Base-by-base conservation (phyloP, 2,113 vertebrate genomes). In the Procapra przewalskii region DNA sequence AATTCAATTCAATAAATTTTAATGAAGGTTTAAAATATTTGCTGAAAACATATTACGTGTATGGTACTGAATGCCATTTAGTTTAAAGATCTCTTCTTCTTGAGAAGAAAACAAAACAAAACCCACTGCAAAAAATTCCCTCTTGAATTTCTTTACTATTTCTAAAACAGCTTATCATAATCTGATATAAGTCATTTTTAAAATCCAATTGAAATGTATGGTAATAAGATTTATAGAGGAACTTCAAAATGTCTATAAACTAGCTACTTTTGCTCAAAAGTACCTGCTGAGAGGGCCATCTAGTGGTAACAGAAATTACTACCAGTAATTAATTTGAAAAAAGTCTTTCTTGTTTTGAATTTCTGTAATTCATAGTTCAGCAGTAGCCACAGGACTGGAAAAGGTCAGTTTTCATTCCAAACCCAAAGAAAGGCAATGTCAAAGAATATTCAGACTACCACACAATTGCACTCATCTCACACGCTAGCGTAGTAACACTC, bases 231-330 rank as follows among this genome's bases (percentile, higher is more conserved):
- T 54, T 87, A 59, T 3, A 83, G 25, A 25, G 60, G 33, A 95
- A 97, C 36, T 91, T 84, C 33, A 90, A 87, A 75, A 45, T 64
- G 48, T 77, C 59, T 93, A 59, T 50, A 31, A 52, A 88, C 0
- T 5, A 86, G 27, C 17, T 95, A 77, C 71, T 77, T 77, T 43
- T 43, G 40, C 40, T 77, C 40, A 43, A 77, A 40, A 77, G 71
- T 43, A 43, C 14, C 19, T 36, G 25, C 55, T 60, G 17, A 92
- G 45, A 94, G 83, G 10, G 96, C 94, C 97, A 97, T 96, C 98
- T 98, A 94, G 96, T 97, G 98, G 96, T 77, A 90, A 77, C 1
- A 90, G 3, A 9, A 89, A 92, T 90, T 95, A 91, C 19, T 93
- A 64, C 33, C 55, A 67, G 21, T 67, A 93, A 90, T 43, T 57